phyloP scores from a whole-genome alignment of 2,113 vertebrate genomes.

The Paracanthobrama guichenoti region DNA sequence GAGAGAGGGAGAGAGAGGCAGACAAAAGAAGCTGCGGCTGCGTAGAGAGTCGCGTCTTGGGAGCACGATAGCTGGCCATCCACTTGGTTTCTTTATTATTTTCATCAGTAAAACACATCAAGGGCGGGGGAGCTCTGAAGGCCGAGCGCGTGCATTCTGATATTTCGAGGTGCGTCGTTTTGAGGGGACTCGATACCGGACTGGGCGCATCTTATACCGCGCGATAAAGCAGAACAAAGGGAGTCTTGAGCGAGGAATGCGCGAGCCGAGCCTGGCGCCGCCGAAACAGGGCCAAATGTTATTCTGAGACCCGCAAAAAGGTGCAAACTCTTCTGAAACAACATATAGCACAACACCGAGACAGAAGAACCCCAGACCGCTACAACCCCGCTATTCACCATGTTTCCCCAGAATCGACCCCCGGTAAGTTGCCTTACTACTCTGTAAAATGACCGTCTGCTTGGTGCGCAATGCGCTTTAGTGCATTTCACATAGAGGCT shows the following conservation, averaged over 20 bases:
- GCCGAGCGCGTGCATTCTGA: slow-evolving; percentile 35
- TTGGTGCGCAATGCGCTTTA: slow-evolving; percentile 48
- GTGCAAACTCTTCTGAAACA: slow-evolving; percentile 55
- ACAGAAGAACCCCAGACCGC: slow-evolving; percentile 43
- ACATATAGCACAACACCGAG: slow-evolving; percentile 56
- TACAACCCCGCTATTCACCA: slow-evolving; percentile 61
- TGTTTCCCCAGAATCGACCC: slow-evolving; percentile 89
- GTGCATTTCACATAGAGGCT: background rate
- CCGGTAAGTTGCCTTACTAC: slow-evolving; percentile 77
- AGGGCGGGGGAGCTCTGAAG: slow-evolving; percentile 47
- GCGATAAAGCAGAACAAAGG: slow-evolving; percentile 78
- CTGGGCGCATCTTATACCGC: slow-evolving; percentile 60
- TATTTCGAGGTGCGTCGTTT: slow-evolving; percentile 58
- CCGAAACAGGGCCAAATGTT: slow-evolving; percentile 72
- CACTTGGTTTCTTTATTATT: slow-evolving; percentile 57
- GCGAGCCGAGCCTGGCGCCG: slow-evolving; percentile 68
- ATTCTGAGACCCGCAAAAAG: slow-evolving; percentile 66
- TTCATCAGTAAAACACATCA: slow-evolving; percentile 48
- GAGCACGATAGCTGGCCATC: slow-evolving; percentile 59
- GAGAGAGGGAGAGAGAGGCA: slow-evolving; percentile 59
- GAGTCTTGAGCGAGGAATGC: slow-evolving; percentile 73
- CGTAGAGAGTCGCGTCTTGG: slow-evolving; percentile 71
- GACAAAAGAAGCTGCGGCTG: slow-evolving; percentile 80
- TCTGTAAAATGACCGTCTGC: slow-evolving; percentile 44
- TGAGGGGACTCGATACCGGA: slow-evolving; percentile 59